Percentiles rank a stretch among this genome's conserved stretches.
Evolutionary conservation across 2,888 invertebrate species (phyloP).

Genomic region (Synergus laeviventris): DNA sequence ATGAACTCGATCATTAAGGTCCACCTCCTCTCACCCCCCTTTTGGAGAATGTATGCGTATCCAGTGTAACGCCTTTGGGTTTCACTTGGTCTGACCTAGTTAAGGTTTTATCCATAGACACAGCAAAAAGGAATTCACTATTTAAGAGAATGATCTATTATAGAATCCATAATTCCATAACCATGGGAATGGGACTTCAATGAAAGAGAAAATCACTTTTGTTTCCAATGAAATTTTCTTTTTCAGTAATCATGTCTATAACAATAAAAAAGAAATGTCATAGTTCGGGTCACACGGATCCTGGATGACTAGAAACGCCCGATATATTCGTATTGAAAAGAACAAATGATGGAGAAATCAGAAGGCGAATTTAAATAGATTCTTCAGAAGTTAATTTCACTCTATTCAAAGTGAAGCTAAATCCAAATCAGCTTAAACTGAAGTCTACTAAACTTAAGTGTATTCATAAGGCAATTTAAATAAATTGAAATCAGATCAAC

Average conservation of each 20-base stretch:
- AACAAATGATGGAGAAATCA: neutral
- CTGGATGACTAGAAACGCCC: neutral
- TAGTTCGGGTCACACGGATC: neutral
- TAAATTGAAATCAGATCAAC: too few relatives aligned
- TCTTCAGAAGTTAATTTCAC: too few relatives aligned
- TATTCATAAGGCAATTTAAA: too few relatives aligned
- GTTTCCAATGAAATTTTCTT: neutral
- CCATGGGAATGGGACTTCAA: neutral
- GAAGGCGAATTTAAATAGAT: too few relatives aligned
- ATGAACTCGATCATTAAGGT: slow-evolving; percentile 62
- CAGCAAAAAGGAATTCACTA: slow-evolving; percentile 18
- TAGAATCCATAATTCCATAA: slow-evolving; percentile 24
- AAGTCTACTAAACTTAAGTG: too few relatives aligned
- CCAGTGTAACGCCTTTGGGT: slow-evolving; percentile 66
- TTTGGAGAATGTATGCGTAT: slow-evolving; percentile 54
- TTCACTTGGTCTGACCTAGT: slow-evolving; percentile 75
- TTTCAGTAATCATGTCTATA: neutral
- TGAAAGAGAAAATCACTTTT: slow-evolving; percentile 14
- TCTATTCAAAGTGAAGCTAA: too few relatives aligned
- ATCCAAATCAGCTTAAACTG: too few relatives aligned
- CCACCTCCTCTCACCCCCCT: slow-evolving; percentile 57
- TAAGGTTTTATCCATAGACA: slow-evolving; percentile 56
- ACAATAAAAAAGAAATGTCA: neutral
- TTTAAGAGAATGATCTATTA: slow-evolving; percentile 7
- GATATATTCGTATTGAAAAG: neutral